A percentile compares a stretch with the other conserved stretches of the same genome.
Evolutionary conservation across 2,888 invertebrate species (phyloP).

Genomic region (Netelia melanura): DNA sequence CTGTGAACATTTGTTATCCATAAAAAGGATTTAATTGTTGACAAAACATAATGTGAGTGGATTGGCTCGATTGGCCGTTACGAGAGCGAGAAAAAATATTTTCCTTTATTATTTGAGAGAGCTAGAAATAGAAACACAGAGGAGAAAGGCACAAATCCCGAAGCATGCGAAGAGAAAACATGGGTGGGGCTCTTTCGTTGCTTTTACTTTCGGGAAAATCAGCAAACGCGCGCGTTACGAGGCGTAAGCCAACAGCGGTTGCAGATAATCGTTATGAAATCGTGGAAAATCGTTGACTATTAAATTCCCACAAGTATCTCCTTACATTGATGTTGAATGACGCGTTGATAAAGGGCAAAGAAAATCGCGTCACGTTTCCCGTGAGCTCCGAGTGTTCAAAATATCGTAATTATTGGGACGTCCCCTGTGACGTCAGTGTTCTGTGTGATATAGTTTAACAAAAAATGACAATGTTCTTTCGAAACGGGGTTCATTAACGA

Average conservation of each 20-base stretch:
- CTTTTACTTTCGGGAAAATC: slow-evolving; percentile 38
- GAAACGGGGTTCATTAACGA: slow-evolving; percentile 41
- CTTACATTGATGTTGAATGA: not conserved
- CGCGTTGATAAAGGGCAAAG: not conserved
- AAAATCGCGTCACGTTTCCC: slow-evolving; percentile 19
- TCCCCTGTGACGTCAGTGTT: no score
- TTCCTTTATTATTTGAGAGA: slow-evolving; percentile 21
- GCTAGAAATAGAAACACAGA: slow-evolving; percentile 16
- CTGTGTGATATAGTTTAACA: no score
- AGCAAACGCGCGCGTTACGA: slow-evolving; percentile 19
- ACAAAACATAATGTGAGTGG: slow-evolving; percentile 81
- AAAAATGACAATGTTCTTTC: not conserved
- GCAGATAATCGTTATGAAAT: not conserved
- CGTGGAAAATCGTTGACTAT: not conserved
- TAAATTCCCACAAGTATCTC: not conserved
- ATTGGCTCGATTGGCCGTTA: slow-evolving; percentile 71
- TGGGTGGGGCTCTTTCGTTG: slow-evolving; percentile 51
- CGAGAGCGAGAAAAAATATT: slow-evolving; percentile 36
- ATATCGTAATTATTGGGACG: not conserved
- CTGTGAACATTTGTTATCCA: slow-evolving; percentile 80
- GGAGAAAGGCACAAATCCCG: slow-evolving; percentile 13
- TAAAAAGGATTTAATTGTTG: slow-evolving; percentile 80
- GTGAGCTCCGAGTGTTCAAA: slow-evolving; percentile 17
- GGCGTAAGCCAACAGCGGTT: not conserved
- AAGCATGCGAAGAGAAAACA: slow-evolving; percentile 25